Base-by-base conservation (phyloP, 2,888 invertebrate genomes). In the Amitus sp. region DNA sequence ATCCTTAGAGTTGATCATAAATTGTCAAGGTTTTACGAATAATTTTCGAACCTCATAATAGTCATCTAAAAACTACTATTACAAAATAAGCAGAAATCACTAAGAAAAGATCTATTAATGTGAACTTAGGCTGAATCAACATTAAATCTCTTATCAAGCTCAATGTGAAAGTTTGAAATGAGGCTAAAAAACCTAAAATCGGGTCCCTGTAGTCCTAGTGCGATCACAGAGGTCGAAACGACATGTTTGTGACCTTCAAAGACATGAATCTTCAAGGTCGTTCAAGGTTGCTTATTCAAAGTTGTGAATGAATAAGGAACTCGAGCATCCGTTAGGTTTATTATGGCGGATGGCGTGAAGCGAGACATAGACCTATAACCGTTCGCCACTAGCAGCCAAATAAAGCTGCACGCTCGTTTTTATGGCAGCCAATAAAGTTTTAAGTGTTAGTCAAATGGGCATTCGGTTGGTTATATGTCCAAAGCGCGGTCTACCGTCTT, bases 401-500 rank as follows among this genome's bases (percentile, higher is more conserved):
- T 77, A 78, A 79, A 77, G 78, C 78, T 75, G 72, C 79, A 78
- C 77, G 77, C 72, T 74, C 69, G 72, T 70, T 74, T 82, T 82
- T 82, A 82, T 71, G 77, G 68, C 72, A 72, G 73, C 72, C 81
- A 80, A 82, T 82, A 82, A 82, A 82, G 73, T 80, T 82, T 82
- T 80, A 81, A 81, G 81, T 79, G 82, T 80, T 77, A 74, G 77
- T 79, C 75, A 81, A 82, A 81, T 77, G 69, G 69, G 40, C 54
- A 66, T 51, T 46, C 66, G 55, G 66, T 63, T 52, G 53, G 55
- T 52, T 49, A n/a, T n/a, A 56, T 63, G 60, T 62, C 65, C 68
- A 65, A 56, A 62, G 66, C 53, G 63, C 67, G 66, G 63, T 56
- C 47, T 51, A 49, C 57, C 56, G 63, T 67, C 63, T 68, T 65